A percentile compares a stretch with the other conserved stretches of the same genome.
Conservation (phyloP, 1,140 invertebrate genomes). For the Tetramorium alpestre region DNA sequence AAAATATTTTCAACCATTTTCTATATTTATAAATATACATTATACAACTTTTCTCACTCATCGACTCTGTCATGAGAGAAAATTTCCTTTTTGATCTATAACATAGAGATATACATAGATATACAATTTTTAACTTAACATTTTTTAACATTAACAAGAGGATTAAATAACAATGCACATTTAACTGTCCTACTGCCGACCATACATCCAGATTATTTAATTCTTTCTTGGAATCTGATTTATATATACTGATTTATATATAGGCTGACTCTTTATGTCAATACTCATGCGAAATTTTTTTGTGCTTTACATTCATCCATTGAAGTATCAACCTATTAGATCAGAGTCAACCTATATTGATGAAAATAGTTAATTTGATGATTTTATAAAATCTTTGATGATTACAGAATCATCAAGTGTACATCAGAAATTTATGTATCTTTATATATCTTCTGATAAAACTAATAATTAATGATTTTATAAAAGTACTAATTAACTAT, state of each 20-base stretch:
- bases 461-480: not conserved
- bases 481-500: slow-evolving; percentile 16
- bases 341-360: not conserved
- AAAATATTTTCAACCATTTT: slow-evolving; percentile 23
- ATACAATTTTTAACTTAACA: not conserved
- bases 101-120: not conserved
- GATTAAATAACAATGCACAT: slow-evolving; percentile 26
- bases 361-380: not conserved
- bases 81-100: not conserved
- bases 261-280: slow-evolving; percentile 10
- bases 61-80: not conserved
- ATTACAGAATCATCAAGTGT: not conserved
- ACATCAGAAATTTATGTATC: not conserved
- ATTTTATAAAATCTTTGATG: not conserved
- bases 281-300: not conserved
- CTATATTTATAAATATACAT: slow-evolving; percentile 30
- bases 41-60: not conserved
- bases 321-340: not conserved
- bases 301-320: not conserved
- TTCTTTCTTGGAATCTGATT: slow-evolving; percentile 24
- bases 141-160: slow-evolving; percentile 17
- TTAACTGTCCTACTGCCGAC: not conserved
- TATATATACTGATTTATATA: not conserved
- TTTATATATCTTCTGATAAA: not conserved
- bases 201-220: not conserved